Conservation (phyloP, 2,797 vertebrate species). For the Heteromormyrus szaboi region DNA sequence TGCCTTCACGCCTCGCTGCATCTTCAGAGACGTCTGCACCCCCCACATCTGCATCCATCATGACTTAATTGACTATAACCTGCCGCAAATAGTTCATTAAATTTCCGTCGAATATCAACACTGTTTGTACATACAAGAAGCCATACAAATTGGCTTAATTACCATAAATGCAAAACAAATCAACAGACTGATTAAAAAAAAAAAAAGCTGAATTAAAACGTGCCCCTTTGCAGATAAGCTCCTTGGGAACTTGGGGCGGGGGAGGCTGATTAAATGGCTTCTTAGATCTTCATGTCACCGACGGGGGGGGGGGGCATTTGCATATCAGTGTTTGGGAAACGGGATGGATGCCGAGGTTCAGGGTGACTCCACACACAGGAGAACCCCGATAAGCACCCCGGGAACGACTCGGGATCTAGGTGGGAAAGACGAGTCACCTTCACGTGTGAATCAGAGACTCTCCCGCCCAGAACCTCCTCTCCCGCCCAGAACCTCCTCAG, state of each 20-base stretch:
- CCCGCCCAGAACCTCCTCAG: neutral
- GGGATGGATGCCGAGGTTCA: neutral
- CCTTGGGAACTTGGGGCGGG: neutral
- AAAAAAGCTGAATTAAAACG: conserved; percentile 2
- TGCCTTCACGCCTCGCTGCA: neutral
- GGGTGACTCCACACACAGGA: conserved; percentile 14
- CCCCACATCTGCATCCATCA: neutral
- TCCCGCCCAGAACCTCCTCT: neutral
- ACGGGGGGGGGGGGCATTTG: neutral
- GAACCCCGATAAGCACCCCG: neutral
- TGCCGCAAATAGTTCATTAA: conserved; percentile 11
- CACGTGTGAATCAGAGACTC: conserved; percentile 17
- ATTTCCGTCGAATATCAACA: neutral
- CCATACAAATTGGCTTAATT: conserved; percentile 11
- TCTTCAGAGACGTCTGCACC: neutral
- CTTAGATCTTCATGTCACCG: neutral
- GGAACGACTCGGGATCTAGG: neutral
- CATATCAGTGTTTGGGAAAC: neutral
- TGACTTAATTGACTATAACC: conserved; percentile 10
- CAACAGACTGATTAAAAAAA: conserved; percentile 2
- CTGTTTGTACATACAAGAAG: conserved; percentile 10
- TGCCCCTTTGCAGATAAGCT: conserved; percentile 1
- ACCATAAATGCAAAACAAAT: conserved; percentile 14
- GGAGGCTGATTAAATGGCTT: neutral
- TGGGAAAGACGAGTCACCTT: conserved; percentile 8